A percentile compares a stretch with the other conserved stretches of the same genome.
Evolutionary conservation across 2,888 invertebrate species (phyloP).

Genomic region (Amphipyra berbera): DNA sequence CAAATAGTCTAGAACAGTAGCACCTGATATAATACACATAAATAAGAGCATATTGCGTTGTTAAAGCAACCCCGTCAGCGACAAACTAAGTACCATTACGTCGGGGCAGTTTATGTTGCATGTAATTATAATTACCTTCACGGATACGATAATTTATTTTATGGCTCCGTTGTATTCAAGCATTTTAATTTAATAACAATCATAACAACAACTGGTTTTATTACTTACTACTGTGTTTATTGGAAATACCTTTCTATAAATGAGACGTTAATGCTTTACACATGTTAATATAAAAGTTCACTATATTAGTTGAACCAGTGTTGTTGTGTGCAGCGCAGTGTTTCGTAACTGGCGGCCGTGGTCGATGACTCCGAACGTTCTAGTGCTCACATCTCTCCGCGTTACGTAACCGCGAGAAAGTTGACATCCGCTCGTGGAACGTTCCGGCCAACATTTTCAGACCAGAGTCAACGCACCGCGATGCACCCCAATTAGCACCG

Average conservation of each 20-base stretch:
- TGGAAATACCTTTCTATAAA: slow-evolving; percentile 2
- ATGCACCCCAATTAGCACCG: slow-evolving; percentile 65
- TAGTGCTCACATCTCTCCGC: slow-evolving; percentile 83
- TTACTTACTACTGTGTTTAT: slow-evolving; percentile 1
- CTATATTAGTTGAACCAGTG: slow-evolving; percentile 67
- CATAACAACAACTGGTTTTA: slow-evolving; percentile 12
- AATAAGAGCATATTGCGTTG: slow-evolving; percentile 14
- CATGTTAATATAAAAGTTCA: slow-evolving; percentile 28
- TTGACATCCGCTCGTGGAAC: slow-evolving; percentile 82
- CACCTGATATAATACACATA: slow-evolving; percentile 24
- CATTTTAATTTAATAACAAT: slow-evolving; percentile 15
- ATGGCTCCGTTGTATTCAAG: slow-evolving; percentile 11
- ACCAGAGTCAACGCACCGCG: slow-evolving; percentile 69
- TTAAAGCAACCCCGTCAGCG: slow-evolving; percentile 12
- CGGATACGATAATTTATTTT: slow-evolving; percentile 30
- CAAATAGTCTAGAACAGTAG: slow-evolving; percentile 45
- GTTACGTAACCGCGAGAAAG: slow-evolving; percentile 88
- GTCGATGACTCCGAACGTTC: slow-evolving; percentile 90
- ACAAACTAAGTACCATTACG: slow-evolving; percentile 17
- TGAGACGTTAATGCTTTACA: slow-evolving; percentile 2
- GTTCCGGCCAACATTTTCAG: slow-evolving; percentile 70
- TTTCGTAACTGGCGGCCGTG: slow-evolving; percentile 86
- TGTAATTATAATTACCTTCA: slow-evolving; percentile 34
- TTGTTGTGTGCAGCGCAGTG: slow-evolving; percentile 67
- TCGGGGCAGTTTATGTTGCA: slow-evolving; percentile 17